Conservation (phyloP, 2,888 invertebrate species). For the Melinaea menophilus region DNA sequence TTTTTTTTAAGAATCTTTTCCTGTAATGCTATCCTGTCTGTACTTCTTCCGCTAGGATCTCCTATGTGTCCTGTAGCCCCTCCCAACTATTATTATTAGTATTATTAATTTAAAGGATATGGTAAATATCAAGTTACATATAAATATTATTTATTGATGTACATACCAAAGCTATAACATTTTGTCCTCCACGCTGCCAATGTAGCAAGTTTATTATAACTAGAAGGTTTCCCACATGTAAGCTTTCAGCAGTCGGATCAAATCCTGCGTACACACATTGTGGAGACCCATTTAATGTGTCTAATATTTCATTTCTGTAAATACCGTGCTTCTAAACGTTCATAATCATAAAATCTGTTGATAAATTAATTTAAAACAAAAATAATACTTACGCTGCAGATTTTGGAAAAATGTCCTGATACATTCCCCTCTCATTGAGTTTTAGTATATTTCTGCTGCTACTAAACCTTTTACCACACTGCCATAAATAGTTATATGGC, state of each 20-base stretch:
- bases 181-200: conserved; percentile 94
- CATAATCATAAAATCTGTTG: too few species aligned
- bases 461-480: conserved; percentile 47
- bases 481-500: conserved; percentile 37
- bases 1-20: conserved; percentile 81
- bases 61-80: conserved; percentile 97
- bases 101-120: too few species aligned
- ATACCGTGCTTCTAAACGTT: conserved; percentile 18
- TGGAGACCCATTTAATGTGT: conserved; percentile 79
- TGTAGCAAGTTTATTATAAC: conserved; percentile 93
- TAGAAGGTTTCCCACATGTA: conserved; percentile 97
- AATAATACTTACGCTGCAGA: conserved; percentile 80
- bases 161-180: conserved; percentile 89
- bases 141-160: neutral
- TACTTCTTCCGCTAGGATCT: conserved; percentile 94
- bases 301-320: conserved; percentile 81
- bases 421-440: conserved; percentile 85
- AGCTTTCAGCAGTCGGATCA: conserved; percentile 97
- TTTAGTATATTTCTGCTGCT: conserved; percentile 81
- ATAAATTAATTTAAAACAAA: too few species aligned
- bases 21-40: conserved; percentile 84
- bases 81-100: conserved; percentile 81
- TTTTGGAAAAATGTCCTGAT: conserved; percentile 88
- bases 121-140: neutral
- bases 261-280: conserved; percentile 97